Evolutionary conservation across 2,888 invertebrate species (phyloP).

Genomic region (Prosopocoilus inquinatus): DNA sequence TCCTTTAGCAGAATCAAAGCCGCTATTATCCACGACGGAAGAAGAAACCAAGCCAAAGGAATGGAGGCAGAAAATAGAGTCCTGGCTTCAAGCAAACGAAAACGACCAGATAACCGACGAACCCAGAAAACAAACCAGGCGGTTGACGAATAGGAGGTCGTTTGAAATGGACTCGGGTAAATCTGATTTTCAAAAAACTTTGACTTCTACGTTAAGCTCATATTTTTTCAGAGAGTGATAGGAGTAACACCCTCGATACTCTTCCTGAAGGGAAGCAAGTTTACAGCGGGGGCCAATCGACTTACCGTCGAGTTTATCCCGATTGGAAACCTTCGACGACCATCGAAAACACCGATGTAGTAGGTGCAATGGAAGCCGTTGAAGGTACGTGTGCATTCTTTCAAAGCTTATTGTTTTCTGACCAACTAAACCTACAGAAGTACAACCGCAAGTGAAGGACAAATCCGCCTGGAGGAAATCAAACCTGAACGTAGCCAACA

Average conservation of each 20-base stretch:
- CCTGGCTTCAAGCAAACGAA: constrained; percentile 86
- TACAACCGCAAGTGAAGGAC: constrained; percentile 61
- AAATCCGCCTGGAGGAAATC: constrained; percentile 77
- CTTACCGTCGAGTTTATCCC: constrained; percentile 65
- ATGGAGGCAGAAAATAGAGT: constrained; percentile 88
- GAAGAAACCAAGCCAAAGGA: constrained; percentile 62
- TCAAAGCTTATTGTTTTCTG: background rate
- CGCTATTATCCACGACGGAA: constrained; percentile 57
- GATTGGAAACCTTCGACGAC: constrained; percentile 80
- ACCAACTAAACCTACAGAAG: constrained; percentile 23
- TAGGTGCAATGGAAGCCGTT: constrained; percentile 81
- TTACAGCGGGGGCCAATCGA: constrained; percentile 48
- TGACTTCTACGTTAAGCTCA: background rate
- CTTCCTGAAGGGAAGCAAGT: constrained; percentile 69
- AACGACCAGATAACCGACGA: constrained; percentile 74
- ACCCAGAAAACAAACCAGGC: constrained; percentile 62
- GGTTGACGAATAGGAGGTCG: constrained; percentile 72
- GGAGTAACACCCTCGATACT: constrained; percentile 68
- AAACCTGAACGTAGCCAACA: constrained; percentile 61
- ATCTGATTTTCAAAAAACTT: background rate
- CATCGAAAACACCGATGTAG: constrained; percentile 79
- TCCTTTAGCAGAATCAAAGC: constrained; percentile 59
- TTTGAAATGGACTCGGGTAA: constrained; percentile 83
- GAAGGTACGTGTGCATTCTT: constrained; percentile 60
- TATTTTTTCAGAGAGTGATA: constrained; percentile 69